Conservation (phyloP, 2,797 vertebrate genomes). For the Arctocebus calabarensis region DNA sequence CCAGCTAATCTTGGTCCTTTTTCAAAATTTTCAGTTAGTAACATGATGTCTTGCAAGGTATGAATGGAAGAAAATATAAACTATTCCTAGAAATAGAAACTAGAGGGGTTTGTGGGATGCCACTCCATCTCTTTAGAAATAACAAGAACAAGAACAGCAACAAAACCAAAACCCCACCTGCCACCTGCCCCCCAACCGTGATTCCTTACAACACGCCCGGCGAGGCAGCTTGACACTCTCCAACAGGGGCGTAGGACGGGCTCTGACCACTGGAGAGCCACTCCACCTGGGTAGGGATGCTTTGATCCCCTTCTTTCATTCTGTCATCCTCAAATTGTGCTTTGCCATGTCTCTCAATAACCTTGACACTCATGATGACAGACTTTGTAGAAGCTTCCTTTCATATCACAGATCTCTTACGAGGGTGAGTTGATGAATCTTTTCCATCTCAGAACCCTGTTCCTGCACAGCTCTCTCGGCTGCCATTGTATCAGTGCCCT, state of each 20-base stretch:
- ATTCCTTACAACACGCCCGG: neutral
- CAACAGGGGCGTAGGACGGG: too few species aligned
- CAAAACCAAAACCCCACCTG: neutral
- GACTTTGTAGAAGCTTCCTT: neutral
- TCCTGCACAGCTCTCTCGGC: too few species aligned
- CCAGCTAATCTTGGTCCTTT: neutral
- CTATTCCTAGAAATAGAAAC: neutral
- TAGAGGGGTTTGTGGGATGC: neutral
- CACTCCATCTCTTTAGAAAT: neutral
- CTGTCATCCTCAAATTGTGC: neutral
- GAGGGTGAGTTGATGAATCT: neutral
- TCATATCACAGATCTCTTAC: neutral
- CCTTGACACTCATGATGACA: neutral
- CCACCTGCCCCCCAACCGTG: neutral
- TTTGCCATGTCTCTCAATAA: neutral
- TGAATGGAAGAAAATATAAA: neutral
- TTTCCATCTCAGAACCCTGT: too few species aligned
- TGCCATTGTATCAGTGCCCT: neutral
- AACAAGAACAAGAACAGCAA: neutral
- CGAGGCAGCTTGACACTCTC: neutral
- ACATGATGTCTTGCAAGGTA: neutral
- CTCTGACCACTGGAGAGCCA: neutral
- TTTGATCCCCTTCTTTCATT: neutral
- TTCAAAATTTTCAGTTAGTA: neutral
- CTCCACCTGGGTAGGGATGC: neutral